phyloP scores from a whole-genome alignment of 2,888 invertebrate genomes.

The Stramonita haemastoma region DNA sequence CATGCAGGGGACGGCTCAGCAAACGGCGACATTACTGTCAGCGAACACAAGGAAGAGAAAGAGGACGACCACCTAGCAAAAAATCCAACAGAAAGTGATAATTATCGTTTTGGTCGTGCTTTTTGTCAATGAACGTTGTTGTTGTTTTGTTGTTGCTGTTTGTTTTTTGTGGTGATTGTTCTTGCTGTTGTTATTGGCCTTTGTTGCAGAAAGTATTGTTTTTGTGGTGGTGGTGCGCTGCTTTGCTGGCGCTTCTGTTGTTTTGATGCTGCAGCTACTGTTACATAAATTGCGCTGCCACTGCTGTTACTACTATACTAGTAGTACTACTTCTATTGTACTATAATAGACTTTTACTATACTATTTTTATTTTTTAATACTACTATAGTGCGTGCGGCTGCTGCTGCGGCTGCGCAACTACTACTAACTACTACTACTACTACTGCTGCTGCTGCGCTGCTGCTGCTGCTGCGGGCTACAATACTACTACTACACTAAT shows the following conservation, averaged over 20 bases:
- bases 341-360: not conserved
- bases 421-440: not conserved
- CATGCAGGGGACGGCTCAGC: not conserved
- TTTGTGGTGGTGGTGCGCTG: not conserved
- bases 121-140: not conserved
- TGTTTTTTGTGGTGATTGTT: not conserved
- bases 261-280: not conserved
- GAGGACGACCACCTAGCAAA: not conserved
- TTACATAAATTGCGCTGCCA: not conserved
- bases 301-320: not conserved
- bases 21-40: not conserved
- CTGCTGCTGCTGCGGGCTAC: not conserved
- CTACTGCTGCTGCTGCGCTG: no score
- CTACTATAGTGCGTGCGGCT: not conserved
- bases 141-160: not conserved
- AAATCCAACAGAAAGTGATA: slow-evolving; percentile 4
- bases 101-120: not conserved
- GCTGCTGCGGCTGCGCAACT: not conserved
- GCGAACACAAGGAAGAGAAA: not conserved
- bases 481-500: no score
- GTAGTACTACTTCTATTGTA: not conserved
- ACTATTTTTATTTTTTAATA: not conserved
- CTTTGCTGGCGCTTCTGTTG: not conserved
- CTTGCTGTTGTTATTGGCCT: not conserved
- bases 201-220: not conserved